Base-by-base conservation (phyloP, 2,113 vertebrate species). In the Entelurus aequoreus region DNA sequence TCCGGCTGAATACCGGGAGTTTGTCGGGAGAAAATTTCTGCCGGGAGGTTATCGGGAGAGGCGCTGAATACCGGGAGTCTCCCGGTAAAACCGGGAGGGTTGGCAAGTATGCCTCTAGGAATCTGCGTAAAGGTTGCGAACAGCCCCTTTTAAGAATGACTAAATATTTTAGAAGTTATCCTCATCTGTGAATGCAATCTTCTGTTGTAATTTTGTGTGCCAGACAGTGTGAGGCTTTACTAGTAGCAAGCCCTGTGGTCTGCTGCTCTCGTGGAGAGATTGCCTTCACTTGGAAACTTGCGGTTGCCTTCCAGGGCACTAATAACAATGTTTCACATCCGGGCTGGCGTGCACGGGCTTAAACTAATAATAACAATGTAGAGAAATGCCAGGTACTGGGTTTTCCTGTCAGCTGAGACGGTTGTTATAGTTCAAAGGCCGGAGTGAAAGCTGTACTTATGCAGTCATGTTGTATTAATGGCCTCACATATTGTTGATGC, bases 201-300 rank as follows among this genome's bases (percentile, higher is more conserved):
- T 38, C 65, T 69, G 58, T 56, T 2, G 60, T 60, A 55, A 79
- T 82, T 78, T 78, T 62, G 48, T 6, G 74, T 37, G 62, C 12
- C 54, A 28, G 28, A 28, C 28, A 8, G 13, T 63, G 66, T 14
- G 51, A 61, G 62, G 5, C 53, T 81, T 75, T 68, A 76, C 65
- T 15, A 48, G 66, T 15, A 48, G 72, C 72, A 55, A 58, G 74
- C 69, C 72, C 75, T 80, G 82, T 48, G 84, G 81, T 77, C 72
- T 71, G 58, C 77, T 82, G 58, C 77, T 82, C 77, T 76, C 60
- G 68, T 85, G 81, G 84, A 83, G 68, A 74, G 75, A 42, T 66
- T 60, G 0, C 56, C 69, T 63, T 73, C 75, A 54, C 69, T 85
- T 83, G 48, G 81, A 85, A 86, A 83, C 60, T 74, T 74, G 73